Evolutionary conservation across 1,140 invertebrate genomes (phyloP), one percentile per base, ranked within the genome.

Genomic region (Ips nitidus): DNA sequence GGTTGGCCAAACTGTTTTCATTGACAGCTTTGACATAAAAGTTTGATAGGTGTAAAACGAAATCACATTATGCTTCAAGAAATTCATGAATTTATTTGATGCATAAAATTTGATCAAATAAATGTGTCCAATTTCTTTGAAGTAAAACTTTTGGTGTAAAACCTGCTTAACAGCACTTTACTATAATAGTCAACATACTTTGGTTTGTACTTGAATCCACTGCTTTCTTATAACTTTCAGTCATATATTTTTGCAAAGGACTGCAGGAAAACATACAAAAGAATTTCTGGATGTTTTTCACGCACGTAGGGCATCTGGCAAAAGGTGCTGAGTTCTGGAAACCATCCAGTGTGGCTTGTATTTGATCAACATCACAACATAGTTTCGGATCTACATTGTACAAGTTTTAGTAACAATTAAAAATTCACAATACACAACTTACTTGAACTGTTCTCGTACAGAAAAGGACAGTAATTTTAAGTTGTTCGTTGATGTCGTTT

Each of bases 211-310:
- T 5, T 59, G 2, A 38, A 42, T 59, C 42, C 6, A 8, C 5
- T 41, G 39, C 57, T n/a, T 8, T n/a, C 1, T 41, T 41, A 52
- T 59, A 70, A 41, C 6, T 6, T 5, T 5, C 6, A 8, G n/a
- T 59, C 56, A 70, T 41, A 41, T 70, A 59, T 37, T 66, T 37
- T 36, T 90, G 88, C 63, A 87, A 82, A 1, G 84, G 80, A 1
- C 81, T 81, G 77, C 89, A 90, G n/a, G 83, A 86, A 75, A 88
- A 82, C 70, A 85, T 82, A 71, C 89, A 90, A 8, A 88, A 84
- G 8, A 84, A 80, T 36, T 82, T 75, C 1, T 81, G 82, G 55
- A 88, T 81, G 71, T 90, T 90, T 62, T 79, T 78, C 0, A 83
- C 60, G 71, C 89, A 90, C 0, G 84, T 85, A 4, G 85, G 83